These are phyloP conservation scores for Pseudomyrmex concolor DNA, from an alignment of 1,140 invertebrate genomes.

Conservation along the genomic window DNA sequence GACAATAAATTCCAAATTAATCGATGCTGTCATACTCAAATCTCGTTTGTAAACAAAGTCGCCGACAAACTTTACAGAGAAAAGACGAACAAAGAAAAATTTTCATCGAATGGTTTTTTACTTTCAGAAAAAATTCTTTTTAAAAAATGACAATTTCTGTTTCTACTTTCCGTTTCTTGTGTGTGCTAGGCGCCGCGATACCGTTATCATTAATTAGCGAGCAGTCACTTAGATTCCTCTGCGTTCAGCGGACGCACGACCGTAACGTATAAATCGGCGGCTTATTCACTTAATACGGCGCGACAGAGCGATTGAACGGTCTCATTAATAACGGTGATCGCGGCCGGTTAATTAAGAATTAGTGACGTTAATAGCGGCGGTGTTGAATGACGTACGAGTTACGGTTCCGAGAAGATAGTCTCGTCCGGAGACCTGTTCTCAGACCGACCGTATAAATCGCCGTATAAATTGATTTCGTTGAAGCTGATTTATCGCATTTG, in stretches of 20 bases:
- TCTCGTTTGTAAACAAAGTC: too few relatives aligned
- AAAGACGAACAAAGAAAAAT: too few relatives aligned
- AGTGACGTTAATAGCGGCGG: background rate
- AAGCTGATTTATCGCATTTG: slow-evolving; percentile 11
- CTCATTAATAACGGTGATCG: slow-evolving; percentile 49
- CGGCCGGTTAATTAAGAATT: background rate
- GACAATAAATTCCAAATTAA: too few relatives aligned
- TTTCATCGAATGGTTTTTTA: too few relatives aligned
- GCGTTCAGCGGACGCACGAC: background rate
- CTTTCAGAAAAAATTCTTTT: too few relatives aligned
- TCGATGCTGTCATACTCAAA: too few relatives aligned
- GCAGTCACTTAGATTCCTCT: background rate
- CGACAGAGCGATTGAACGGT: background rate
- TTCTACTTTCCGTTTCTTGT: too few relatives aligned
- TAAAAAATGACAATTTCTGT: too few relatives aligned
- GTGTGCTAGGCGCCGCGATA: too few relatives aligned
- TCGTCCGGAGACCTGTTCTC: background rate
- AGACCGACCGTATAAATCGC: background rate
- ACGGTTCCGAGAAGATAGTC: slow-evolving; percentile 26
- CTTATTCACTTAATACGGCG: background rate
- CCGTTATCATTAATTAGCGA: too few relatives aligned
- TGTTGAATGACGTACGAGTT: background rate
- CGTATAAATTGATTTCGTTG: slow-evolving; percentile 13
- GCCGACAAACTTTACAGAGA: too few relatives aligned
- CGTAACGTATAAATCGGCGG: background rate